phyloP scores from a whole-genome alignment of 2,888 invertebrate species.

The Ormyrus pomaceus region DNA sequence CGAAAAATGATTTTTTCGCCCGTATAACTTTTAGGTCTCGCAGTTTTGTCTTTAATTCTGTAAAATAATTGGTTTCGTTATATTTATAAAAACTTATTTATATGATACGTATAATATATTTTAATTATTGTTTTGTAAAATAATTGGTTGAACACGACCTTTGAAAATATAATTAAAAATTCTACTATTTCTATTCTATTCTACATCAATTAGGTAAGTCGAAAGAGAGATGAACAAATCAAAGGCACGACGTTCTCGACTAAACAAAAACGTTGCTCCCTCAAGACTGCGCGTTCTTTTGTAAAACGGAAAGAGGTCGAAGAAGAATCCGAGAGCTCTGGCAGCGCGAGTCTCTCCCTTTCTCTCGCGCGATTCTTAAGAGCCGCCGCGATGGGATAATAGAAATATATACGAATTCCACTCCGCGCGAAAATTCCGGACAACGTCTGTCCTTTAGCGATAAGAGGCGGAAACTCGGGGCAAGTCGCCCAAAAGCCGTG shows the following conservation, averaged over 20 bases:
- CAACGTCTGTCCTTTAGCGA: slow-evolving; percentile 60
- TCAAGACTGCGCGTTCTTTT: too few species aligned
- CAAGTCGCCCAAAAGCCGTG: slow-evolving; percentile 53
- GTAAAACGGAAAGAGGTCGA: background rate
- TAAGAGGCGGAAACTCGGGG: slow-evolving; percentile 57
- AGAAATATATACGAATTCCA: slow-evolving; percentile 43
- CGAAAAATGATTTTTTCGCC: slow-evolving; percentile 23
- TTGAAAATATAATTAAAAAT: too few species aligned
- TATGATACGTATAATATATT: too few species aligned
- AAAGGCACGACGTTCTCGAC: too few species aligned
- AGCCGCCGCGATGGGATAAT: slow-evolving; percentile 49
- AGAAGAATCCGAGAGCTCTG: background rate
- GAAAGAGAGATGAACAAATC: too few species aligned
- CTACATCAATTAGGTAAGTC: too few species aligned
- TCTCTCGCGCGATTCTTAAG: slow-evolving; percentile 35
- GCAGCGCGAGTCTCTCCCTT: background rate
- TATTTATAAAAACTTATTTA: too few species aligned
- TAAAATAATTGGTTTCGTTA: background rate
- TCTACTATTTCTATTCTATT: too few species aligned
- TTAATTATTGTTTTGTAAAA: too few species aligned
- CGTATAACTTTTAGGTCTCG: background rate
- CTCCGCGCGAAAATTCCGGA: slow-evolving; percentile 30
- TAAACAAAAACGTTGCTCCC: too few species aligned
- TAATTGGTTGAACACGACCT: too few species aligned
- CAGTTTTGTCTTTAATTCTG: background rate